Base-by-base conservation (phyloP, 64 coral and sea anemone genomes). In the Acropora tenuis region DNA sequence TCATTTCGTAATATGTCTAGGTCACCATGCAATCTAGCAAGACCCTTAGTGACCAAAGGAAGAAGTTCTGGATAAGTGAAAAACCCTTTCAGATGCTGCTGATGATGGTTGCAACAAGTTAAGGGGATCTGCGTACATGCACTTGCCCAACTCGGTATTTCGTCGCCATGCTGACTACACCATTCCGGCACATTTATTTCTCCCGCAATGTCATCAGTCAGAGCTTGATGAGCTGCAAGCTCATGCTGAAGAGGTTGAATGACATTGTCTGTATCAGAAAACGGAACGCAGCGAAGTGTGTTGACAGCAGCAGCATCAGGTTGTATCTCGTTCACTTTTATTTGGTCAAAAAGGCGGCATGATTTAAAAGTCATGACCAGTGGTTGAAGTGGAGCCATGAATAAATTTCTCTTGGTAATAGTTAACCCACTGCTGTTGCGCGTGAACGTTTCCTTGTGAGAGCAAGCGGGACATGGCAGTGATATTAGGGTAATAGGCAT, bases 331-430 rank as follows among this genome's bases (percentile, higher is more conserved):
- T 46, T 90, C 50, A 73, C 79, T 8, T 90, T 90, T 12, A 73
- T 61, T 60, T 63, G 89, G 59, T 90, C 79, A 60, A 90, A 90
- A 3, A 90, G 50, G 52, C 11, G 65, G 45, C 66, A 90, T 55
- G 89, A 43, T 90, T 90, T 90, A 50, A 83, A 90, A 73, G 80
- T 90, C 76, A 71, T 80, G 76, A 90, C 88, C 66, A 90, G 88
- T 80, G 88, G 77, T 65, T 49, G 67, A 79, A 89, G 88, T 12
- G 88, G 77, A 90, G n/a, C 6, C 88, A 80, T 47, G 60, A 90
- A 69, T 81, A 16, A 81, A 80, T 42, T 90, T 90, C 4, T 90
- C 65, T 5, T 90, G 59, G 65, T 90, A 90, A 90, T 90, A 90
- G 78, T 90, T 90, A 43, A 90, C 9, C 63, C 89, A 90, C 89